Evolutionary conservation across 2,113 vertebrate genomes (phyloP), one percentile per base, ranked within the genome.

Genomic region (Dermatemys mawii): DNA sequence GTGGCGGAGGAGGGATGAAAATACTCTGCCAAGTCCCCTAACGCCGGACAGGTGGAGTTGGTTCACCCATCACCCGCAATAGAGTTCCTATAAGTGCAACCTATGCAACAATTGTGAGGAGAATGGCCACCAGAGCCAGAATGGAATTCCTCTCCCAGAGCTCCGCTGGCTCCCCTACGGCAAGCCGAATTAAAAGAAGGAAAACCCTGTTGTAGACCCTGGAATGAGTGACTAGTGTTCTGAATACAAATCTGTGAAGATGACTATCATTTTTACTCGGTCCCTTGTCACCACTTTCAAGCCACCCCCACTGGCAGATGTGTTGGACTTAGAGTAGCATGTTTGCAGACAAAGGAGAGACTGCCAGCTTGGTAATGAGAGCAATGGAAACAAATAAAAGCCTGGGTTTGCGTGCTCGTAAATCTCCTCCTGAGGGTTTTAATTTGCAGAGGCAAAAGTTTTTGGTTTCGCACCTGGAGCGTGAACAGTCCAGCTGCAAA

Each of bases 321-420:
- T 17, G 27, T 85, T 3, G 2, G 70, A 46, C 16, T 27, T 79
- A 44, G 0, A 0, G 54, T n/a, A 79, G 83, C 86, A 0, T 27
- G 27, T 86, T 75, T 86, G 86, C 86, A 89, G 94, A 44, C 35
- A 63, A 86, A 79, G 81, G 85, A 75, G 84, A 51, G 84, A 51
- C 41, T 2, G 0, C 78, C 84, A 81, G 67, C 81, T 78, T n/a
- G 46, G 67, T 82, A 73, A 90, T 2, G 35, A 88, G 10, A 79
- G 57, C 57, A 50, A 83, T 49, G 82, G 11, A 83, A 90, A 86
- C 63, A 90, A 93, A 88, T 86, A 79, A 90, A 93, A 88, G 35
- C 21, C 48, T 13, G 57, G 70, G 26, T 38, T 73, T 54, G 79
- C 1, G 26, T 22, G 13, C 83, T 60, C 46, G 86, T 90, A 75